phyloP scores from a whole-genome alignment of 2,113 vertebrate genomes.

The Saccopteryx bilineata region DNA sequence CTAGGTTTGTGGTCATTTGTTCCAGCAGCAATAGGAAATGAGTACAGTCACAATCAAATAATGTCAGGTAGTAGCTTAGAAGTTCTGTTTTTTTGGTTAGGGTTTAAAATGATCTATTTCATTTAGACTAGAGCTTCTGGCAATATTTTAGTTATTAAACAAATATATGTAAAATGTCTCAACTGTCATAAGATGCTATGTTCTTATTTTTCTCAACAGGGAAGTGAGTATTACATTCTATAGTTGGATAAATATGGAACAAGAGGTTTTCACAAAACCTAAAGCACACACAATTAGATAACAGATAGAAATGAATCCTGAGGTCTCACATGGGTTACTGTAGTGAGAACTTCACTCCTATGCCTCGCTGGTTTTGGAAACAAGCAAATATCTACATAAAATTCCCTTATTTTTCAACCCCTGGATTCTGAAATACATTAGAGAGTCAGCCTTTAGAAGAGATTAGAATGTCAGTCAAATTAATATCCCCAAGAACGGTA shows the following conservation, averaged over 20 bases:
- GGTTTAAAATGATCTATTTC: neutral
- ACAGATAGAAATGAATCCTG: neutral
- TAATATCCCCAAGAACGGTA: neutral
- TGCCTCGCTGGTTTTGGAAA: neutral
- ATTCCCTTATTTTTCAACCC: neutral
- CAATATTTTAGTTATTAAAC: constrained; percentile 7
- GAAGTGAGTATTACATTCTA: neutral
- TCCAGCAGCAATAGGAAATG: neutral
- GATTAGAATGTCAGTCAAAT: neutral
- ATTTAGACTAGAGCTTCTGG: neutral
- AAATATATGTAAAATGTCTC: neutral
- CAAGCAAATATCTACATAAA: constrained; percentile 1
- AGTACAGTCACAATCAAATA: neutral
- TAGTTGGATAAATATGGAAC: neutral
- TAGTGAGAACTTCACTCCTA: neutral
- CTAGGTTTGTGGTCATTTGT: neutral
- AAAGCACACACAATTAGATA: neutral
- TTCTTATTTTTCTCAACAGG: constrained; percentile 42
- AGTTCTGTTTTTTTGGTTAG: constrained; percentile 3
- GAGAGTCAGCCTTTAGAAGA: constrained; percentile 3
- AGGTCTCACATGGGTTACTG: neutral
- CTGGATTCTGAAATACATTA: neutral
- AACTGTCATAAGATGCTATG: neutral
- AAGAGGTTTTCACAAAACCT: neutral
- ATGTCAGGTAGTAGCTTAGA: neutral